Base-by-base conservation (phyloP, 2,113 vertebrate species). In the Leptobrachium ailaonicum region DNA sequence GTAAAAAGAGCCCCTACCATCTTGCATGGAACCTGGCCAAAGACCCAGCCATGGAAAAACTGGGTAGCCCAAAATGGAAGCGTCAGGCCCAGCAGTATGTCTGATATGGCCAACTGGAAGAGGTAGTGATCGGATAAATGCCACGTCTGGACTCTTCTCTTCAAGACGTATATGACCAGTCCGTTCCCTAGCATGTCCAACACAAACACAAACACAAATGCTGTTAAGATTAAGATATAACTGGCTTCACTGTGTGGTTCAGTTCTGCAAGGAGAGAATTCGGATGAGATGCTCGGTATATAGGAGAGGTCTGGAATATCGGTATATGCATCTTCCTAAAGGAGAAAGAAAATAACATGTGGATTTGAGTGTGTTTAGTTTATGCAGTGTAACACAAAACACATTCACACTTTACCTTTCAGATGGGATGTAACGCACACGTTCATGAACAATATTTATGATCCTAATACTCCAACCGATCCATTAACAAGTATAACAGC, bases 51-150 rank as follows among this genome's bases (percentile, higher is more conserved):
- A 0, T 81, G 73, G 40, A 83, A 64, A 82, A 91, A 94, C 83
- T 95, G 90, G 11, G 86, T 79, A 0, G 94, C 93, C 83, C 94
- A 95, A 74, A 97, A 86, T 43, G 95, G 96, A 71, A 97, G 84
- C 0, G 92, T 93, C 75, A 95, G 66, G 45, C 92, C 94, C 41
- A 97, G 90, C 14, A 97, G 85, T 9, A 96, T 86, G 84, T 97
- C 96, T 0, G 96, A 94, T 1, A 95, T 73, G 58, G 96, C 94
- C 87, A 97, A 84, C 87, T 97, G 95, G 41, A 97, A 92, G 83
- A 97, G 92, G 83, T 95, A 97, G 58, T 92, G 89, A 66, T 97
- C 96, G 0, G 88, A 87, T 79, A 96, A 86, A 1, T 91, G 93
- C 84, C 92, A 93, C 66, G 90, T 84, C 5, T 92, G 88, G 10